These are phyloP conservation scores for Sycophila sp. DNA, from an alignment of 1,140 invertebrate genomes.

Conservation along the genomic window DNA sequence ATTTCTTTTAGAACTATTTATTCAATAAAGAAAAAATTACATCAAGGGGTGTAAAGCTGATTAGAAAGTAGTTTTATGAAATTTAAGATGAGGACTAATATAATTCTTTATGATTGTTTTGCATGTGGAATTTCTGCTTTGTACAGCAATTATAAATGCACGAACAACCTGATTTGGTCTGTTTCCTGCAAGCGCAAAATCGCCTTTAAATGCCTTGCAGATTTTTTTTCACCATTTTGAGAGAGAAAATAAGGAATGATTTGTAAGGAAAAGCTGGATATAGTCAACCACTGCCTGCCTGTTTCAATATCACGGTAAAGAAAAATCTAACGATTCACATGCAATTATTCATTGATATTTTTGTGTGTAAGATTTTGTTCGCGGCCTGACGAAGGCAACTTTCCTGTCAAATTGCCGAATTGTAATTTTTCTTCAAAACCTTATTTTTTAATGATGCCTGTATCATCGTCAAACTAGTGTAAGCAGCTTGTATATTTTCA, in stretches of 20 bases:
- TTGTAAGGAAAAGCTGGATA: slow-evolving; percentile 4
- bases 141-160: neutral
- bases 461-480: no score
- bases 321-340: neutral
- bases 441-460: no score
- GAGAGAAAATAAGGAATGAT: neutral
- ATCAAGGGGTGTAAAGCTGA: no score
- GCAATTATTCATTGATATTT: no score
- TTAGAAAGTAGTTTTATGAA: no score
- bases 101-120: slow-evolving; percentile 15
- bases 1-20: no score
- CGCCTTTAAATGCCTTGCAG: slow-evolving; percentile 24
- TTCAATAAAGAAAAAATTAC: no score
- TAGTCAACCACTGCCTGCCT: slow-evolving; percentile 11
- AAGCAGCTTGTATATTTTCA: no score
- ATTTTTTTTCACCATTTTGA: slow-evolving; percentile 28
- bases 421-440: no score
- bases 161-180: slow-evolving; percentile 17
- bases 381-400: neutral
- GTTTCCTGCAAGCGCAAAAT: slow-evolving; percentile 20
- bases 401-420: neutral
- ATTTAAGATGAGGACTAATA: no score
- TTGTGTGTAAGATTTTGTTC: neutral
- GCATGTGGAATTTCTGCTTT: slow-evolving; percentile 9
- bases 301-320: neutral